phyloP scores from a whole-genome alignment of 2,113 vertebrate species.

The Otocyon megalotis region DNA sequence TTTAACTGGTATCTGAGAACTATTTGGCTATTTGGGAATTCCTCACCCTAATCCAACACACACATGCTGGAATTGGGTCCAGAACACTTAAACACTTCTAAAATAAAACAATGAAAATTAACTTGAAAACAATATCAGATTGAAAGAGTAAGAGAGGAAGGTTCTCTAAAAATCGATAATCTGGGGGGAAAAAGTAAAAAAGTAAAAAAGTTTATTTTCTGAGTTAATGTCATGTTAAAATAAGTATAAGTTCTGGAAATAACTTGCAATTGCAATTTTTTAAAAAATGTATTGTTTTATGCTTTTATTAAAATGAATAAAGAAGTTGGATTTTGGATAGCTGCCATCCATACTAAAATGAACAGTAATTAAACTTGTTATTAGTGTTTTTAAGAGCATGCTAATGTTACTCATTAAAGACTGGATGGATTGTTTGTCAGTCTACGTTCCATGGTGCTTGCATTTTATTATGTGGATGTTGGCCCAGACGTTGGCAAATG shows the following conservation, averaged over 20 bases:
- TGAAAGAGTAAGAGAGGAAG: not conserved
- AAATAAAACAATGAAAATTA: not conserved
- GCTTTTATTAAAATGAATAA: constrained; percentile 46
- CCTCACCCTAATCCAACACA: not conserved
- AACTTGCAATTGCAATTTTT: constrained; percentile 33
- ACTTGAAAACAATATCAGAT: not conserved
- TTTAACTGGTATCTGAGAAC: not conserved
- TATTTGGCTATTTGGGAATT: not conserved
- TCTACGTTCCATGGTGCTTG: not conserved
- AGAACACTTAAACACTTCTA: not conserved
- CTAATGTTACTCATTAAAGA: constrained; percentile 66
- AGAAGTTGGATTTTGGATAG: constrained; percentile 31
- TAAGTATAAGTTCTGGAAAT: not conserved
- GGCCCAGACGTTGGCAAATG: not conserved
- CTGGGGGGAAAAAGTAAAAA: not conserved
- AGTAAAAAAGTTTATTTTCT: not conserved
- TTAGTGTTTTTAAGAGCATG: constrained; percentile 64
- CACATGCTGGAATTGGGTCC: not conserved
- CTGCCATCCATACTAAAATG: constrained; percentile 51
- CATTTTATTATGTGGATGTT: constrained; percentile 45
- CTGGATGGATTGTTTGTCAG: constrained; percentile 36
- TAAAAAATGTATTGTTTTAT: not conserved
- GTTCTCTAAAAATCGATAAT: not conserved
- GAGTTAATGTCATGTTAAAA: not conserved
- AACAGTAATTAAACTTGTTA: constrained; percentile 72